Evolutionary conservation across 2,113 vertebrate species (phyloP).

Genomic region (Etia nguti): DNA sequence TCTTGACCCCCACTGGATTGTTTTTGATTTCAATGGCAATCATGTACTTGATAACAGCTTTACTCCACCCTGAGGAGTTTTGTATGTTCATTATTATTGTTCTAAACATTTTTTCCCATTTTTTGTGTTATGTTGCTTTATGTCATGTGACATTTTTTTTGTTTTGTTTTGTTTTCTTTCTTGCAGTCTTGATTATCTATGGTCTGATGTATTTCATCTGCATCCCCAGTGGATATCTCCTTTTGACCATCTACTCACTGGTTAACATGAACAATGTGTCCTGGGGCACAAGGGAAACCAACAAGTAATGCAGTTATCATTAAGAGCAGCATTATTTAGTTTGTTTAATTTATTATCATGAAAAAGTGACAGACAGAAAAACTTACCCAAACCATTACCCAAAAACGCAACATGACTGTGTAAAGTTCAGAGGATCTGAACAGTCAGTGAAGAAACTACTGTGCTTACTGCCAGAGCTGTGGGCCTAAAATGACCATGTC

Average conservation of each 20-base stretch:
- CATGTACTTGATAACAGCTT: conserved; percentile 71
- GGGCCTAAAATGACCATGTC: background rate
- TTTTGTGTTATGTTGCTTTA: background rate
- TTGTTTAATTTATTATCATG: background rate
- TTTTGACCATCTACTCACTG: conserved; percentile 78
- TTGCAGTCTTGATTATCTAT: conserved; percentile 68
- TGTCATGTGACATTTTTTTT: background rate
- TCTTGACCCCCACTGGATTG: conserved; percentile 75
- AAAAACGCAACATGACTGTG: background rate
- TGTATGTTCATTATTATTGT: conserved; percentile 25
- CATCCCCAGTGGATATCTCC: conserved; percentile 79
- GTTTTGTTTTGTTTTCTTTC: background rate
- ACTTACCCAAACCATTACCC: too few relatives aligned
- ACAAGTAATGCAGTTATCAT: conserved; percentile 42
- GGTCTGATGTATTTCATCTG: conserved; percentile 81
- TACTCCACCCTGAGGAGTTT: conserved; percentile 75
- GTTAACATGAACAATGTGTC: conserved; percentile 80
- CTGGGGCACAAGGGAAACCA: conserved; percentile 80
- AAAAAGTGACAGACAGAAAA: too few relatives aligned
- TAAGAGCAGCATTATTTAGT: background rate
- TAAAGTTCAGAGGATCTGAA: background rate
- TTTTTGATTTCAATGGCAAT: conserved; percentile 75
- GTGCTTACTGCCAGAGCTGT: background rate
- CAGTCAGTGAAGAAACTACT: background rate
- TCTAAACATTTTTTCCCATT: background rate